A percentile compares a stretch with the other conserved stretches of the same genome.
These are phyloP conservation scores for Isoperla grammatica DNA, from an alignment of 2,888 invertebrate species.

Conservation along the genomic window DNA sequence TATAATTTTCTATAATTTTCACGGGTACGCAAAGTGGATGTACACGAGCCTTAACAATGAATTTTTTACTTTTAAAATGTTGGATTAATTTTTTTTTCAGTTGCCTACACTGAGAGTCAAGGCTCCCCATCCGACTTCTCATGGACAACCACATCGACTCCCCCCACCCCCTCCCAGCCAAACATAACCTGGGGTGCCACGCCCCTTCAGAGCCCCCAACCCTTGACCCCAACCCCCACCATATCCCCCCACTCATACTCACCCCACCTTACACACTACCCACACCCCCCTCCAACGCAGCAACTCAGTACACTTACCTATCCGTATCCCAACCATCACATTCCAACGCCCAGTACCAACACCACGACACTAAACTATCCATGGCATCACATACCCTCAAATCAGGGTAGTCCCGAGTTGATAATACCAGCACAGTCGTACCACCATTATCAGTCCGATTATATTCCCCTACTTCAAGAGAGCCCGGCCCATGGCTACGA, in stretches of 20 bases:
- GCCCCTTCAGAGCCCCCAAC: constrained; percentile 1
- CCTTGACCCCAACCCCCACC: constrained; percentile 9
- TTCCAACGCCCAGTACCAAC: background rate
- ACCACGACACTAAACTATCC: background rate
- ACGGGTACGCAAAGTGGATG: too few relatives aligned
- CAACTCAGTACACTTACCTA: constrained; percentile 4
- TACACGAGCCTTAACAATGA: too few relatives aligned
- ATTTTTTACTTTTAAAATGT: too few relatives aligned
- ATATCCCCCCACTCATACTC: constrained; percentile 7
- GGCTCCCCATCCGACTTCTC: constrained; percentile 9
- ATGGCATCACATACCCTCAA: constrained; percentile 6
- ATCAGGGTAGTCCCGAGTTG: constrained; percentile 7
- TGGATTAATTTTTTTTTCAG: background rate
- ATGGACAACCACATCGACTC: constrained; percentile 3
- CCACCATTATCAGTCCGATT: constrained; percentile 14
- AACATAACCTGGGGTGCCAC: background rate
- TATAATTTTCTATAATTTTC: too few relatives aligned
- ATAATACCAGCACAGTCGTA: constrained; percentile 6
- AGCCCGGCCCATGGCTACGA: background rate
- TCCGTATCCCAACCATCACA: constrained; percentile 8
- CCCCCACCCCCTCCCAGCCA: background rate
- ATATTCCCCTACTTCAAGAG: constrained; percentile 5
- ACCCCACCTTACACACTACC: constrained; percentile 9
- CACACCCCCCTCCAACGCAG: background rate
- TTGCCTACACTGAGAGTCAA: constrained; percentile 2